Evolutionary conservation across 1,140 invertebrate species (phyloP).

Genomic region (Adoxophyes honmai): DNA sequence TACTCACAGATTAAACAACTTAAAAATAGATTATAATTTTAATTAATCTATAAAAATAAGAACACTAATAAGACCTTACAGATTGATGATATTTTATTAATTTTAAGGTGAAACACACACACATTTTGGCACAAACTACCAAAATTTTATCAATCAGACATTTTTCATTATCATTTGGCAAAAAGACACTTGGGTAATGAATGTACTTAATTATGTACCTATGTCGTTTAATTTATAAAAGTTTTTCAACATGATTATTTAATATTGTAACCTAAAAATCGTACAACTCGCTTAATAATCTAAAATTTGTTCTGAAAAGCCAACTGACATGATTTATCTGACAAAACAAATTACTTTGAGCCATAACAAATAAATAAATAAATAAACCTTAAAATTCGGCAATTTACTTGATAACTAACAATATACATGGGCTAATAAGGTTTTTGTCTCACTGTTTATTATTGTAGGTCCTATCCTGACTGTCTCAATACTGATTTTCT

Average conservation of each 20-base stretch:
- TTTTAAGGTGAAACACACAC: not conserved
- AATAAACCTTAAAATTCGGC: no score
- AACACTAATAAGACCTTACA: not conserved
- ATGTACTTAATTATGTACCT: no score
- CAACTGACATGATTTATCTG: no score
- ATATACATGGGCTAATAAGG: not conserved
- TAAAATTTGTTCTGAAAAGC: not conserved
- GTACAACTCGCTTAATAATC: no score
- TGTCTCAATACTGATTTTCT: constrained; percentile 5
- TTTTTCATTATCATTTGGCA: not conserved
- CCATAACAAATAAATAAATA: no score
- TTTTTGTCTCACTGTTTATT: not conserved
- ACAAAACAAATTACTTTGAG: no score
- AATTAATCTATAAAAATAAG: constrained; percentile 14
- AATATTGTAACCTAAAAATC: no score
- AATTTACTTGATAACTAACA: not conserved
- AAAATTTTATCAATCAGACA: constrained; percentile 19
- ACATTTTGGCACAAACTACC: constrained; percentile 55
- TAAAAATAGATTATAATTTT: constrained; percentile 14
- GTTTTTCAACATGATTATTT: no score
- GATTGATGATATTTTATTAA: not conserved
- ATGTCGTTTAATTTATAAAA: no score
- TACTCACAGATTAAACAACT: not conserved
- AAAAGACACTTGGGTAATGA: no score
- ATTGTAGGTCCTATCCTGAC: not conserved